Conservation (phyloP, 2,113 vertebrate genomes). For the Prionailurus bengalensis region DNA sequence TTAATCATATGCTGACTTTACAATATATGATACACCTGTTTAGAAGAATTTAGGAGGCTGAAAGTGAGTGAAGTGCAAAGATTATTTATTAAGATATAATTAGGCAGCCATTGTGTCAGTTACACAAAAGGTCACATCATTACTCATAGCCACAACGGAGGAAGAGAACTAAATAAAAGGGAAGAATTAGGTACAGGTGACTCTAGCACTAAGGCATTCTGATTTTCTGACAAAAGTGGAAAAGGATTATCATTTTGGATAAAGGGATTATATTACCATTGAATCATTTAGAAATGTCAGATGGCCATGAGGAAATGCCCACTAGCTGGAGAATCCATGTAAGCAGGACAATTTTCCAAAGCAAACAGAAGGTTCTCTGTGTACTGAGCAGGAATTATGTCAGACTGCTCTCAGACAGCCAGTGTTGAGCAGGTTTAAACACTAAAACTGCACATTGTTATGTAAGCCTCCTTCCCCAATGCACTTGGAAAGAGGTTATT, state of each 20-base stretch:
- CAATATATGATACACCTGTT: not conserved
- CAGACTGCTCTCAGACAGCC: not conserved
- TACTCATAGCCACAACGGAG: not conserved
- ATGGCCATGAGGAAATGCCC: not conserved
- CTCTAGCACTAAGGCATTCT: not conserved
- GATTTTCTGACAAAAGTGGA: not conserved
- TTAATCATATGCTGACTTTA: not conserved
- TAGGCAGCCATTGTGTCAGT: not conserved
- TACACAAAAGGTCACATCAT: not conserved
- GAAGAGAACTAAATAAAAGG: slow-evolving; percentile 38
- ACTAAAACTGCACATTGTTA: not conserved
- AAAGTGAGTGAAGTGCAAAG: not conserved
- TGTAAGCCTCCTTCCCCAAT: not conserved
- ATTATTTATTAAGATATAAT: not conserved
- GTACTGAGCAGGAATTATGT: not conserved
- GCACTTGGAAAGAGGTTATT: not conserved
- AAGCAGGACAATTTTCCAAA: not conserved
- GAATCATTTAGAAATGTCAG: not conserved
- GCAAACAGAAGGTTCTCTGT: not conserved
- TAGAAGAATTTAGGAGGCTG: not conserved
- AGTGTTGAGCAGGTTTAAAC: not conserved
- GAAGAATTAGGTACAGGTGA: not conserved
- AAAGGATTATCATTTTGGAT: not conserved
- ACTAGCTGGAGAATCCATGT: not conserved
- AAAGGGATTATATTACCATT: not conserved